A percentile compares a stretch with the other conserved stretches of the same genome.
phyloP scores from a whole-genome alignment of 2,888 invertebrate species.

The Eristalis arbustorum region DNA sequence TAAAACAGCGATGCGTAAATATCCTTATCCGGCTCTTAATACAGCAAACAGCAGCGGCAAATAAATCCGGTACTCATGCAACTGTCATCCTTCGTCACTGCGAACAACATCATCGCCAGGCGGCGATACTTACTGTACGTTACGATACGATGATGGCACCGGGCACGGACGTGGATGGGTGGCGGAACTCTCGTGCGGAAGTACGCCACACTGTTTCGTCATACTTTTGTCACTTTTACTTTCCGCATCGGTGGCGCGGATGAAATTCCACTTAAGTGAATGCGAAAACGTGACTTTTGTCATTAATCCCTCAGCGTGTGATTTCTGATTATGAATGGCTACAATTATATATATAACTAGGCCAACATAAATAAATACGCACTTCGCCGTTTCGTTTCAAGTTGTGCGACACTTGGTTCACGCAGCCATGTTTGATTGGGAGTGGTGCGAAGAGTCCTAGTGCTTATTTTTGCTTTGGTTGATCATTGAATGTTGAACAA shows the following conservation, averaged over 20 bases:
- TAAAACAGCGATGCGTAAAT: slow-evolving; percentile 63
- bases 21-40: slow-evolving; percentile 56
- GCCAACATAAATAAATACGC: no score
- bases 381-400: no score
- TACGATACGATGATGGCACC: background rate
- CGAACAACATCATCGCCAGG: background rate
- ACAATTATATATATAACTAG: background rate
- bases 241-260: slow-evolving; percentile 46
- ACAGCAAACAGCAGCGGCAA: slow-evolving; percentile 44
- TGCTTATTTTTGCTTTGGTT: no score
- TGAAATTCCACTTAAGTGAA: slow-evolving; percentile 58
- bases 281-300: slow-evolving; percentile 54
- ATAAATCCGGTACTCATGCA: slow-evolving; percentile 48
- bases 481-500: no score
- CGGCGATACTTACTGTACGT: background rate
- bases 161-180: background rate
- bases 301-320: slow-evolving; percentile 48
- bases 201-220: slow-evolving; percentile 24
- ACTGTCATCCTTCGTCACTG: slow-evolving; percentile 40
- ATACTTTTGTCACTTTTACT: slow-evolving; percentile 52
- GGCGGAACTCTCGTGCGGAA: slow-evolving; percentile 41
- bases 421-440: no score
- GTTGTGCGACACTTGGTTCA: no score
- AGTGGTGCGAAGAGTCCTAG: no score
- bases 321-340: slow-evolving; percentile 33